phyloP scores from a whole-genome alignment of 2,888 invertebrate species.

The Temnothorax unifasciatus region DNA sequence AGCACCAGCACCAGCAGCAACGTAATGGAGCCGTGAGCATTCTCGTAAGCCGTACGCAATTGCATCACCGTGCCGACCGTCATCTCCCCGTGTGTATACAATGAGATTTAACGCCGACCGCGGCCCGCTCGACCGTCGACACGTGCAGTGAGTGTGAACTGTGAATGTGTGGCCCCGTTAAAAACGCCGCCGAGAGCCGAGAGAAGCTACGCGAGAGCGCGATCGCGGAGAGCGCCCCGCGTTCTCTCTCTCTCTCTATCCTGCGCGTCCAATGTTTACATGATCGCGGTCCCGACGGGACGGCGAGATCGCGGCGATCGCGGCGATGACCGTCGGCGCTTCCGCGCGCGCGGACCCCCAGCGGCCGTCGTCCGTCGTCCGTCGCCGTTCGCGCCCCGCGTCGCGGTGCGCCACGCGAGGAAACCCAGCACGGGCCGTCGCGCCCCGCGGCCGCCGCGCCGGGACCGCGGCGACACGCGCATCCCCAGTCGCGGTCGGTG shows the following conservation, averaged over 20 bases:
- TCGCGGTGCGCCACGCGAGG: conserved; percentile 25
- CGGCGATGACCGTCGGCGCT: neutral
- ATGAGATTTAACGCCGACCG: conserved; percentile 71
- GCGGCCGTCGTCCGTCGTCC: neutral
- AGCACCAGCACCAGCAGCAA: conserved; percentile 86
- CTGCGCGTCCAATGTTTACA: conserved; percentile 83
- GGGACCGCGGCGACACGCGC: conserved; percentile 25
- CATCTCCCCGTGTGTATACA: conserved; percentile 61
- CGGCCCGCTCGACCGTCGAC: conserved; percentile 73
- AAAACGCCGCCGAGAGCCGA: conserved; percentile 46
- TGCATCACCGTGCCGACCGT: conserved; percentile 67
- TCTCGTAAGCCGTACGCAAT: conserved; percentile 76
- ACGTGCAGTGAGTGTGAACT: conserved; percentile 68
- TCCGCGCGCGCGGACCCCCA: neutral
- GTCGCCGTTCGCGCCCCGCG: conserved; percentile 11
- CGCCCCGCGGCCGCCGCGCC: conserved; percentile 20
- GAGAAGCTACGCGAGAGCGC: conserved; percentile 45
- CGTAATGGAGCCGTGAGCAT: conserved; percentile 86
- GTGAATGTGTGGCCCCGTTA: conserved; percentile 19
- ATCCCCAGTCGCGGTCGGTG: conserved; percentile 26
- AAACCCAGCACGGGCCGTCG: neutral
- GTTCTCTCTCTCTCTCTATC: conserved; percentile 43
- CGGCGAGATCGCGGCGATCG: conserved; percentile 38
- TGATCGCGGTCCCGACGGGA: conserved; percentile 60
- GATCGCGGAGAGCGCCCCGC: conserved; percentile 17